A percentile compares a stretch with the other conserved stretches of the same genome.
Conservation (phyloP, 2,113 vertebrate genomes). For the Phrynocephalus versicolor region DNA sequence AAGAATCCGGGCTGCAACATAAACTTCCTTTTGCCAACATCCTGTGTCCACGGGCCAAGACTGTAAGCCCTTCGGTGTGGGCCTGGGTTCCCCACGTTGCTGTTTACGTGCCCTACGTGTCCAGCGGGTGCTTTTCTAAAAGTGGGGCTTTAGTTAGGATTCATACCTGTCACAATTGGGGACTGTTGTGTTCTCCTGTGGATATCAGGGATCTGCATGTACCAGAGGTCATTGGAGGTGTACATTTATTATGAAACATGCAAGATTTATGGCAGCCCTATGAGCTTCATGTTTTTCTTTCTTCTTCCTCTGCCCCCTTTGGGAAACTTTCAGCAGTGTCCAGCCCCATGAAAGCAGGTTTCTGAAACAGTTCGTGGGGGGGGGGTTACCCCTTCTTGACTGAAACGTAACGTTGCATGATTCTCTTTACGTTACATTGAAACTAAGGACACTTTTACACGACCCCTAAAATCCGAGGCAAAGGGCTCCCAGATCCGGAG, state of each 20-base stretch:
- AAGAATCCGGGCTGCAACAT: background rate
- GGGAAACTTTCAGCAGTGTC: background rate
- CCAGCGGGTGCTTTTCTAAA: background rate
- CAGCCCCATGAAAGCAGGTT: background rate
- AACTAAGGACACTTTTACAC: too few relatives aligned
- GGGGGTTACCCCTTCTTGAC: background rate
- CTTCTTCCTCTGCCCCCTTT: background rate
- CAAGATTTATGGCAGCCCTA: background rate
- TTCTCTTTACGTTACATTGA: constrained; percentile 25
- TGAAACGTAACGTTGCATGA: background rate
- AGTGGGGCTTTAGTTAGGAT: too few relatives aligned
- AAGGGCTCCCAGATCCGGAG: too few relatives aligned
- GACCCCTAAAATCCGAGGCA: too few relatives aligned
- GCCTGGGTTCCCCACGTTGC: background rate
- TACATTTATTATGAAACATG: background rate
- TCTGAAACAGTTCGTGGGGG: background rate
- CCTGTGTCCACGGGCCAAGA: background rate
- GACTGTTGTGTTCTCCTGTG: background rate
- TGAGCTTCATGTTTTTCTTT: background rate
- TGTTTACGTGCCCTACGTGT: background rate
- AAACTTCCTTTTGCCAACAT: background rate
- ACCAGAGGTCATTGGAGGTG: background rate
- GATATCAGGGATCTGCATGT: background rate
- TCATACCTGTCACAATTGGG: background rate
- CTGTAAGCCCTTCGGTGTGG: too few relatives aligned